These are phyloP conservation scores for Tigriopus japonicus DNA, from an alignment of 1,140 invertebrate genomes.

Conservation along the genomic window DNA sequence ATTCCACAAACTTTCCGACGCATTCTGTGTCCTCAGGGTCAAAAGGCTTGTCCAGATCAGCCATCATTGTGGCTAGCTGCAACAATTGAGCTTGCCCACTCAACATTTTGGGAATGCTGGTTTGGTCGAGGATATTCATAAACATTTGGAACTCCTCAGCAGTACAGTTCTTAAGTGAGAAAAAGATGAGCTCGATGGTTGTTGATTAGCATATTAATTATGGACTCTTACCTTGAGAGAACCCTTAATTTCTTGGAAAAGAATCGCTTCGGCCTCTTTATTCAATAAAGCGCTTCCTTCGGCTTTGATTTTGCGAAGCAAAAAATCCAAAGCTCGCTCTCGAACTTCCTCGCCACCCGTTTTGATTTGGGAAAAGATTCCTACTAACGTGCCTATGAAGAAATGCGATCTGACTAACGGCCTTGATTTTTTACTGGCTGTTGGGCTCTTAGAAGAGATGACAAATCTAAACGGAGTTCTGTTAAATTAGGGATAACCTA, in stretches of 20 bases:
- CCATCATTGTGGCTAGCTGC: conserved; percentile 54
- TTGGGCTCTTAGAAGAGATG: too few relatives aligned
- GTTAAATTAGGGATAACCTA: too few relatives aligned
- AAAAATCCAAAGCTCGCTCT: conserved; percentile 71
- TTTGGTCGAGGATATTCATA: conserved; percentile 60
- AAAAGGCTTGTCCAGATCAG: conserved; percentile 50
- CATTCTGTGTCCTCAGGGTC: conserved; percentile 54
- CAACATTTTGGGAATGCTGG: conserved; percentile 55
- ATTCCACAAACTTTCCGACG: conserved; percentile 58
- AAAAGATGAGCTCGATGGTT: conserved; percentile 13
- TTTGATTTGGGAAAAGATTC: conserved; percentile 68
- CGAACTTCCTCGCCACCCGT: conserved; percentile 50
- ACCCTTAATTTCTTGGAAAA: conserved; percentile 62
- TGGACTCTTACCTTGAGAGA: background rate
- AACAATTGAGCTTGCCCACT: conserved; percentile 67
- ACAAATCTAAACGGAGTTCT: too few relatives aligned
- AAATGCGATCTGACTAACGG: background rate
- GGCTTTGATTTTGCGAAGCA: conserved; percentile 58
- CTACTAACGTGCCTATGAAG: conserved; percentile 44
- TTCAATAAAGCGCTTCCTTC: conserved; percentile 55
- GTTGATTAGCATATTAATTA: too few relatives aligned
- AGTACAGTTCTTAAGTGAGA: conserved; percentile 48
- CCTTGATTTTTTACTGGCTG: too few relatives aligned
- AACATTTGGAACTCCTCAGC: conserved; percentile 78
- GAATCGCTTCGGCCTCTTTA: conserved; percentile 64